Evolutionary conservation across 2,888 invertebrate genomes (phyloP).

Genomic region (Augiades crinisus): DNA sequence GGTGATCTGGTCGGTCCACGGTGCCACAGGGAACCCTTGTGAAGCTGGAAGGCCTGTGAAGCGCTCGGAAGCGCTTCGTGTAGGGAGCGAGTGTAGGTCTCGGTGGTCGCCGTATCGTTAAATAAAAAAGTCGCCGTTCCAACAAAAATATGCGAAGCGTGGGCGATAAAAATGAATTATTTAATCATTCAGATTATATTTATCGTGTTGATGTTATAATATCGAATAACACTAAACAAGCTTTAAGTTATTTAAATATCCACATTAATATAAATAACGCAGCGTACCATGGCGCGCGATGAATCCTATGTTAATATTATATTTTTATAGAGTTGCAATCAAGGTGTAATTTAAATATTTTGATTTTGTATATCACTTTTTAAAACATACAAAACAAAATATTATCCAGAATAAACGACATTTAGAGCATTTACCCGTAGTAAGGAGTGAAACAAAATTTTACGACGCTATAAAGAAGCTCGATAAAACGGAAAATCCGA

Average conservation of each 20-base stretch:
- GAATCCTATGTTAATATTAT: no score
- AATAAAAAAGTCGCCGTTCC: constrained; percentile 3
- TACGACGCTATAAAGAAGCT: constrained; percentile 32
- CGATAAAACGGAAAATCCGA: constrained; percentile 36
- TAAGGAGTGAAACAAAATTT: constrained; percentile 30
- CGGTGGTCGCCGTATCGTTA: no score
- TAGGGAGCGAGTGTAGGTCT: no score
- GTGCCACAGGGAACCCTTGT: no score
- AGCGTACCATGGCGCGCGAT: no score
- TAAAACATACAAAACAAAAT: no score
- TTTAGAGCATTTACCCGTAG: not conserved
- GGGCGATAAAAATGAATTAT: constrained; percentile 12
- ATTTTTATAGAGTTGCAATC: no score
- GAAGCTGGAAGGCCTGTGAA: no score
- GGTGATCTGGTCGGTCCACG: no score
- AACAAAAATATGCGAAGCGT: not conserved
- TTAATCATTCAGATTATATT: constrained; percentile 11
- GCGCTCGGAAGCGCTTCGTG: no score
- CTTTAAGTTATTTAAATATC: not conserved
- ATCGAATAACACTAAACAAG: not conserved
- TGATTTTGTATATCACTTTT: not conserved
- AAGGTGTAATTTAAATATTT: no score
- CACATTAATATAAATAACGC: no score
- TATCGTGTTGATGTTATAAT: constrained; percentile 3
- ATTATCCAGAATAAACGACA: constrained; percentile 2